Base-by-base conservation (phyloP, 2,888 invertebrate genomes). In the Zygaena filipendulae region DNA sequence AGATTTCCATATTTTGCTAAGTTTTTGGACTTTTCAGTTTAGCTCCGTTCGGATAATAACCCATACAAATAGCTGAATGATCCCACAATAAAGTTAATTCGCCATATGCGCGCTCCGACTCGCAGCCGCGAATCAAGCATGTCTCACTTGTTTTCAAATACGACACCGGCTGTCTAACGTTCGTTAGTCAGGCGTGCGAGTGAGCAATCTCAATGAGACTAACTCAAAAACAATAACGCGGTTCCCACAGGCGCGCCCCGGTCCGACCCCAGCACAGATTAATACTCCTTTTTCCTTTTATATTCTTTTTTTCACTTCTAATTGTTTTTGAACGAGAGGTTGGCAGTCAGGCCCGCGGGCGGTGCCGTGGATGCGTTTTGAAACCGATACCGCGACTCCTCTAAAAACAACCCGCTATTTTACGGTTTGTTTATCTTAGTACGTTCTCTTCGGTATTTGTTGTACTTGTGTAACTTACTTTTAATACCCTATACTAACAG, bases 311-410 rank as follows among this genome's bases (percentile, higher is more conserved):
- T 59, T 56, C 49, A 49, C 51, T 52, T 51, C 55, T 72, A 71
- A 74, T 77, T 74, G 74, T 75, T 75, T 68, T 66, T 49, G 52
- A 63, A 61, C 49, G 41, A 52, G 63, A 71, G 71, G 69, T 52
- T 56, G 63, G 59, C 56, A 51, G 61, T 46, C 45, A 48, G 46
- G 66, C 71, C 74, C 59, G 45, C 52, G 51, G 72, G 71, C 63
- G 62, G 43, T 37, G 41, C 44, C 40, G 35, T 36, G 22, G 34
- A 30, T n/a, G 9, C n/a, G 33, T 21, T 39, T 47, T 39, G 48
- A 48, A 50, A 56, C 39, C 48, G 50, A 52, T 54, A 51, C 54
- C 49, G 49, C 49, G 50, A 29, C 32, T 28, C 25, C 30, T 25
- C 19, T 25, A 29, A 36, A 35, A 29, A 29, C 29, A 35, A 21